phyloP scores from a whole-genome alignment of 2,888 invertebrate genomes.

The Clistopyga incitator region DNA sequence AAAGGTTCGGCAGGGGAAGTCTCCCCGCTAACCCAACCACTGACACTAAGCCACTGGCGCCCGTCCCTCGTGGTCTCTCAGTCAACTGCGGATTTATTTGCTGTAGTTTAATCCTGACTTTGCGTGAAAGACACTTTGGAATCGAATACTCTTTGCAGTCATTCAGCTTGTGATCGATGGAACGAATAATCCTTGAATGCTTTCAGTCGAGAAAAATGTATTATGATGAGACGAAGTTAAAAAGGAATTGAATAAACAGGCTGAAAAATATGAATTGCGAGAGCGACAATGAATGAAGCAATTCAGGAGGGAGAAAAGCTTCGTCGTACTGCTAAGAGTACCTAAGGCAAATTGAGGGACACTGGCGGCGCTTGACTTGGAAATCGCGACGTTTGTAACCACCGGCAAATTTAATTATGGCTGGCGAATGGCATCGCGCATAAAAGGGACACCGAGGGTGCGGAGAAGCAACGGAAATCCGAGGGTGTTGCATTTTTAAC shows the following conservation, averaged over 20 bases:
- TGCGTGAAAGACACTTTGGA: slow-evolving; percentile 14
- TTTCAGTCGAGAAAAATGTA: neutral
- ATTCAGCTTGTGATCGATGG: neutral
- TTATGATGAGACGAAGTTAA: neutral
- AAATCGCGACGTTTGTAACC: slow-evolving; percentile 29
- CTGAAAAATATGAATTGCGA: neutral
- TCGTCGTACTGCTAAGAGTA: slow-evolving; percentile 5
- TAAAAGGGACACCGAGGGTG: slow-evolving; percentile 45
- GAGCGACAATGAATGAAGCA: slow-evolving; percentile 1
- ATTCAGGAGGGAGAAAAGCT: slow-evolving; percentile 25
- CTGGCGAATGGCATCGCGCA: slow-evolving; percentile 53
- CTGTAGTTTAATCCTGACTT: slow-evolving; percentile 56
- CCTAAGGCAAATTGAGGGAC: neutral
- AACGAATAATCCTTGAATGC: neutral
- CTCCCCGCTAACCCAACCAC: slow-evolving; percentile 32
- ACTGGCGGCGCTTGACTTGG: slow-evolving; percentile 16
- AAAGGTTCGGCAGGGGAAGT: slow-evolving; percentile 23
- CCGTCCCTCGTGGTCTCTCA: slow-evolving; percentile 28
- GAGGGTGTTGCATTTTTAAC: slow-evolving; percentile 54
- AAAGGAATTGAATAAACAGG: neutral
- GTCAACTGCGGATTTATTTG: slow-evolving; percentile 57
- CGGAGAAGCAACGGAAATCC: neutral
- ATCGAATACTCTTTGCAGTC: neutral
- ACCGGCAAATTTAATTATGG: slow-evolving; percentile 51
- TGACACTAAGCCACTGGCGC: slow-evolving; percentile 10